A percentile compares a stretch with the other conserved stretches of the same genome.
phyloP scores from a whole-genome alignment of 2,113 vertebrate genomes.

The Cepphus grylle region DNA sequence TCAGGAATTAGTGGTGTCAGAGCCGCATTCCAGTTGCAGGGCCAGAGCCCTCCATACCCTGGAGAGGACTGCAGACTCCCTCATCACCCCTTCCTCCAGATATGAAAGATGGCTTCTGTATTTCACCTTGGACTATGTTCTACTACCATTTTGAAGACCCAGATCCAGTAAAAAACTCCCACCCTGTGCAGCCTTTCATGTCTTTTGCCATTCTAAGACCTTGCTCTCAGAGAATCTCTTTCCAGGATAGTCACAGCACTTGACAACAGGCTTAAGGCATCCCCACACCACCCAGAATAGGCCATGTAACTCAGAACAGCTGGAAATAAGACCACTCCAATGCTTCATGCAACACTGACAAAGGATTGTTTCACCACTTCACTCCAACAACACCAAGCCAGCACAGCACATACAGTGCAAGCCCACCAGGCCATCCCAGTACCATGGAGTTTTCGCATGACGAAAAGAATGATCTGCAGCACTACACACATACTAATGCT shows the following conservation, averaged over 20 bases:
- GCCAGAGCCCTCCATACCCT: neutral
- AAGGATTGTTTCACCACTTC: neutral
- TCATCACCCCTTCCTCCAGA: neutral
- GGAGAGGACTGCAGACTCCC: rapidly evolving
- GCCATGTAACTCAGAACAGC: neutral
- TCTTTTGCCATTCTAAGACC: neutral
- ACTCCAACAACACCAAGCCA: neutral
- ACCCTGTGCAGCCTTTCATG: neutral
- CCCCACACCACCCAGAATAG: neutral
- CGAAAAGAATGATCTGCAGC: neutral
- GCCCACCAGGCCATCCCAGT: neutral
- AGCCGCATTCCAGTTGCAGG: neutral
- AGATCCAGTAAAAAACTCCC: neutral
- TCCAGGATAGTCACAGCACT: neutral
- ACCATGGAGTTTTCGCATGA: neutral
- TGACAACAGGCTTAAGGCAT: neutral
- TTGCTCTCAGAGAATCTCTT: neutral
- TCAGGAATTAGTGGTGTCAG: neutral
- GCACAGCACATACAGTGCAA: neutral
- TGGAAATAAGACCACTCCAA: neutral
- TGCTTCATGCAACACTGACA: neutral
- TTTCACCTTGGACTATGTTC: neutral
- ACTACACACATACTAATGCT: rapidly evolving
- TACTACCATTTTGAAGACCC: neutral
- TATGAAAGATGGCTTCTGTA: neutral